Evolutionary conservation across 2,797 vertebrate genomes (phyloP), one percentile per base, ranked within the genome.

Genomic region (Anas flavirostris): DNA sequence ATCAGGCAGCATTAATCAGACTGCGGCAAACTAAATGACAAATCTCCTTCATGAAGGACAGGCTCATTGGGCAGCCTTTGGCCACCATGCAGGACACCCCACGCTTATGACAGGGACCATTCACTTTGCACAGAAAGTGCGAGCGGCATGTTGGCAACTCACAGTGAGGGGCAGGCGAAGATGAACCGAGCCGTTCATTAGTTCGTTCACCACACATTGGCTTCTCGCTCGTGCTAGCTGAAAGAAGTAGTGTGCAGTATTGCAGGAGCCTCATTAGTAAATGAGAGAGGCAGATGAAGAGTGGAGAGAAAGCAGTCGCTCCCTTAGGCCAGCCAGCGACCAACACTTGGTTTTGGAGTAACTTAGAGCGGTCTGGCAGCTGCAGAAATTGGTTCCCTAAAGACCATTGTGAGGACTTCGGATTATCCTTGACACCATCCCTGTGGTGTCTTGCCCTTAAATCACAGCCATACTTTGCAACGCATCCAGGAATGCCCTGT

Each of bases 261-360:
- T 18, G 19, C 39, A 73, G 86, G 28, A 74, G 56, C 55, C 52
- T 84, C 1, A 0, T 85, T 75, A 74, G 74, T 37, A 85, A 95
- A 84, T 4, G 43, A 91, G 78, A 69, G 31, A 28, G 63, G 33
- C 39, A 46, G 59, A 43, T 35, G 35, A 52, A 12, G 56, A 86
- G 7, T 0, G 7, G 11, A 50, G 21, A 56, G 35, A 46, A 88
- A 82, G 23, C 52, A 80, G 56, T 21, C 2, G 3, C 78, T 79
- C 39, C 53, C 10, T 16, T 3, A 53, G 67, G 9, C 59, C 80
- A 66, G 75, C 18, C 48, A 74, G 44, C 1, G 3, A 68, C 60
- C 82, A 29, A 29, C 0, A 0, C 15, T 79, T 18, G 5, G 0
- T 25, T 82, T 9, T 26, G 28, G 35, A 69, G 17, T 23, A 48